Evolutionary conservation across 1,140 invertebrate species (phyloP), one percentile per base, ranked within the genome.

Genomic region (Atta cephalotes): DNA sequence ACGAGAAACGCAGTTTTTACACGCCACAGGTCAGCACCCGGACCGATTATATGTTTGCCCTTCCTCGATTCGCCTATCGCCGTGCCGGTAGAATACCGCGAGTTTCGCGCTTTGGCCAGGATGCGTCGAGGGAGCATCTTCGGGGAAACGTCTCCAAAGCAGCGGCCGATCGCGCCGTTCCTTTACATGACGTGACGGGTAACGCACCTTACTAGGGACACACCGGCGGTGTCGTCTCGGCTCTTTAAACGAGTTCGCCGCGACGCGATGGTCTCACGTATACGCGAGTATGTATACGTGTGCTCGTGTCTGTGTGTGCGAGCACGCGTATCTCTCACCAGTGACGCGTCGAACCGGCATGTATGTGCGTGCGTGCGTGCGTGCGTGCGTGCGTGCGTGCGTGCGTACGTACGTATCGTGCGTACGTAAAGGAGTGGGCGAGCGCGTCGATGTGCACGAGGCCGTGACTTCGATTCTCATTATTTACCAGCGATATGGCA

Each of bases 191-290:
- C 88, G 88, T 70, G 88, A 80, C 85, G 86, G 86, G 86, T 77
- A 88, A 77, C 81, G 85, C 77, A 86, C 81, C 89, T 88, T 81
- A 90, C 89, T 82, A 86, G 86, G n/a, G 14, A 21, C 39, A 35
- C 31, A 35, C 72, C 88, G 78, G 58, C 87, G 76, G 76, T 88
- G 71, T 65, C 90, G 87, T 90, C 79, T 82, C 66, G 89, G 90
- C 90, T 91, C 90, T 91, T 91, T 91, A 91, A 91, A 91, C 88
- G 89, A 81, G 82, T 90, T 85, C 62, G 31, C 25, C 56, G n/a
- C 56, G n/a, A 58, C 56, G n/a, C 53, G 71, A n/a, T 28, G 77
- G 58, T 21, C 53, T 45, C 35, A 49, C 18, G 63, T 63, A 35
- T 6, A n/a, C 6, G 2, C n/a, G n/a, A 35, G 31, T 35, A 35